phyloP scores from a whole-genome alignment of 30 jellyfish, hydroid and myxozoan genomes.

The Catostylus mosaicus region DNA sequence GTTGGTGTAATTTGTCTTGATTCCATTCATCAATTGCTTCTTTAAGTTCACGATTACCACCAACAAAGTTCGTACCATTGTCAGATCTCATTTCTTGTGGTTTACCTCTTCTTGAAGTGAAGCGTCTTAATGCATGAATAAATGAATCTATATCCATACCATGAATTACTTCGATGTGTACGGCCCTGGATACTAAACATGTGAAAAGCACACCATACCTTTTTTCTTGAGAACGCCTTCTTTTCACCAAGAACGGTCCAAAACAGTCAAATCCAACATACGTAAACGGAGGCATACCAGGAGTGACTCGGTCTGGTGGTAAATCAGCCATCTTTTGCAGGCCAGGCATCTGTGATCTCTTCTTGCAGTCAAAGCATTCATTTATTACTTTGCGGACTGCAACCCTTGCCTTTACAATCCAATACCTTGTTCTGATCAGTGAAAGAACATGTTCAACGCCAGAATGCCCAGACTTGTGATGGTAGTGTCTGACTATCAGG shows the following conservation, averaged over 20 bases:
- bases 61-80: conserved; percentile 47
- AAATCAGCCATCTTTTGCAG: conserved; percentile 59
- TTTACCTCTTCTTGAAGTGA: conserved; percentile 36
- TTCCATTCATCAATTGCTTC: conserved; percentile 47
- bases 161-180: conserved; percentile 45
- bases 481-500: conserved; percentile 36
- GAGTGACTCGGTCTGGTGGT: conserved; percentile 47
- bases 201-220: conserved; percentile 72
- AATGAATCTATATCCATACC: conserved; percentile 39
- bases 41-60: conserved; percentile 32
- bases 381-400: conserved; percentile 20
- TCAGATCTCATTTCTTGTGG: conserved; percentile 29
- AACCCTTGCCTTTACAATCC: conserved; percentile 46
- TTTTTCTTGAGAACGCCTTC: conserved; percentile 42
- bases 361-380: conserved; percentile 37
- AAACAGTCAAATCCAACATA: conserved; percentile 58
- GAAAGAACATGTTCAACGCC: conserved; percentile 50
- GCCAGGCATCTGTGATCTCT: conserved; percentile 21
- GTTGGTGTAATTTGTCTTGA: conserved; percentile 7
- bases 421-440: conserved; percentile 33
- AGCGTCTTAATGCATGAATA: conserved; percentile 28
- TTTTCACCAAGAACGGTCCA: conserved; percentile 57
- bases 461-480: conserved; percentile 17
- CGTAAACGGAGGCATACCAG: conserved; percentile 60
- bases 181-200: conserved; percentile 56